A percentile compares a stretch with the other conserved stretches of the same genome.
Evolutionary conservation across 1,140 invertebrate genomes (phyloP).

Genomic region (Camponotus floridanus): DNA sequence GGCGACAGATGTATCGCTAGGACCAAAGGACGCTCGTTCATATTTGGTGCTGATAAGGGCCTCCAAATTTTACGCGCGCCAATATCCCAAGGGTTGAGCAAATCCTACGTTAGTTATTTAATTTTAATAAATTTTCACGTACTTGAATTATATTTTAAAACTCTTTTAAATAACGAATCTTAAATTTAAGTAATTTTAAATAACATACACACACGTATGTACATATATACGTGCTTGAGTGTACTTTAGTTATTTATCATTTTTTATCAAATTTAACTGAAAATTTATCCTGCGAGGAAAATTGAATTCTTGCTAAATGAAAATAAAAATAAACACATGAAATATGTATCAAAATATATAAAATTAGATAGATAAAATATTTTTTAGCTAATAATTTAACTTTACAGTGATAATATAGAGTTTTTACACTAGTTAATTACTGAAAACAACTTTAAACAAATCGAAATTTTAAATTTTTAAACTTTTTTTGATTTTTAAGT

Average conservation of each 20-base stretch:
- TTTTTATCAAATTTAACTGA: no score
- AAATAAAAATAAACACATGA: not conserved
- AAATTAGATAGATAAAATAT: not conserved
- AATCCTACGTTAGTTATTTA: slow-evolving; percentile 24
- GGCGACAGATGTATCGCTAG: slow-evolving; percentile 86
- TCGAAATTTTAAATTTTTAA: not conserved
- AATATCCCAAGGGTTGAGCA: slow-evolving; percentile 52
- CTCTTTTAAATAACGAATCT: not conserved
- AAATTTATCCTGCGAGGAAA: not conserved
- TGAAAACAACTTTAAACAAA: not conserved
- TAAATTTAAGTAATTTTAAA: no score
- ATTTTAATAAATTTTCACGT: not conserved
- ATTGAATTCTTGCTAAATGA: not conserved
- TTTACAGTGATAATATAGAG: not conserved
- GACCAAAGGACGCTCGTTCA: slow-evolving; percentile 79
- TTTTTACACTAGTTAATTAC: not conserved
- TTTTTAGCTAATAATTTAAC: not conserved
- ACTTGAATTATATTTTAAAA: not conserved
- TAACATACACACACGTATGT: no score
- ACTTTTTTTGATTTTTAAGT: not conserved
- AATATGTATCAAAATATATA: no score
- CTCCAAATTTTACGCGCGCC: slow-evolving; percentile 64
- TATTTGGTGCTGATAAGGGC: slow-evolving; percentile 45
- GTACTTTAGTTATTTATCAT: not conserved
- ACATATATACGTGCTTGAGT: no score